Evolutionary conservation across 2,797 vertebrate genomes (phyloP), one percentile per base, ranked within the genome.

Genomic region (Urophycis tenuis): DNA sequence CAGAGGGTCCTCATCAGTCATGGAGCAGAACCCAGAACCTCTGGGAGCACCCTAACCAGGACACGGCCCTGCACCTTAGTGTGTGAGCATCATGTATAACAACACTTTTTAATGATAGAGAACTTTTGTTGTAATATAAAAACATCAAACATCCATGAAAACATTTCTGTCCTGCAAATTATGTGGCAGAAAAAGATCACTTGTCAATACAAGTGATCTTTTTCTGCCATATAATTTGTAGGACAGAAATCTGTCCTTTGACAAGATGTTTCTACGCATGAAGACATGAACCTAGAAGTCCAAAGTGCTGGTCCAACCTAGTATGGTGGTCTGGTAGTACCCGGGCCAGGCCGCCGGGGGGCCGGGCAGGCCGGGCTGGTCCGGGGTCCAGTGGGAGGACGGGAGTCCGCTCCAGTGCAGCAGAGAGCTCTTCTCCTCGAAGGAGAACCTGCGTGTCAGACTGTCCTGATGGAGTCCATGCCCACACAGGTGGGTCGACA

Each of bases 271-370:
- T 15, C 39, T 41, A 15, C 39, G 3, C 39, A 41, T 41, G 3
- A 17, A 41, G 39, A 17, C 39, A 12, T 41, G 39, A 17, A 12
- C 14, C 39, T 12, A 3, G 14, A 15, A 41, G 39, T 12, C 39
- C 39, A 41, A 14, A 41, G 39, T 14, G 39, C 12, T 12, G 39
- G 39, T 41, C 39, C 25, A 7, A 98, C 96, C 95, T 76, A 98
- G 84, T 84, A 98, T 90, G 9, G 95, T 95, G 73, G 97, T 85
- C 82, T 93, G 91, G 35, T 93, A 95, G 91, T 95, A 94, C 49
- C 95, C 95, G 29, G 88, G 84, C 75, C 88, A 90, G 74, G 72
- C 78, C 10, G 86, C 87, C 15, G 87, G 89, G 31, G 86, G 84
- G 80, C 92, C 77, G 3, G 87, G 31, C 33, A 79, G 76, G 1